Base-by-base conservation (phyloP, 2,113 vertebrate genomes). In the Sinocyclocheilus rhinocerous region DNA sequence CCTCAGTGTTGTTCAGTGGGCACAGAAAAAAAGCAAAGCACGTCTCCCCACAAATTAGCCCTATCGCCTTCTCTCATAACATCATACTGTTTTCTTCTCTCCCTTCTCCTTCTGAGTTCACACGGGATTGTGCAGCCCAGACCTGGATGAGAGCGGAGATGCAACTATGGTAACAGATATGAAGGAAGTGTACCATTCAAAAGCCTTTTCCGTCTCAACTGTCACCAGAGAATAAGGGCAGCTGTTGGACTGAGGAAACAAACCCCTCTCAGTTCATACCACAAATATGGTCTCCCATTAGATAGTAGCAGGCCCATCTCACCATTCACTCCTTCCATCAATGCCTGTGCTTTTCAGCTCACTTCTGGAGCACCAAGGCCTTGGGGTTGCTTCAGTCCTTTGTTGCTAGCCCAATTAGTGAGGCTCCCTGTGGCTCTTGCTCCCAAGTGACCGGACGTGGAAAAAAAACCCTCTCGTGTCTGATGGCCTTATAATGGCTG, bases 341-440 rank as follows among this genome's bases (percentile, higher is more conserved):
- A 70, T 82, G 63, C 3, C 33, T 26, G 3, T 36, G 42, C 72
- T 57, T 76, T 76, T 84, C 52, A 76, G 24, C 11, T 72, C 18
- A 69, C 52, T 59, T 83, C 18, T 57, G 26, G 50, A 45, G 7
- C 83, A 57, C 52, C 16, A 24, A 84, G 36, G 83, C 52, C 70
- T 61, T 39, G 16, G 42, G 75, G 42, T 39, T 48, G 73, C 61
- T 52, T 15, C 26, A 61, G 75, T 85, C 85, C 79, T 89, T 81
- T 91, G 89, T 90, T 85, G 83, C 88, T 83, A 83, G 61, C 90
- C 90, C 91, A 92, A 91, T 94, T 92, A 92, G 82, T 81, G 48
- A 57, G 84, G 84, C 52, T 77, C 85, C 83, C 87, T 87, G 75
- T 11, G 42, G 84, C 85, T 89, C 84, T 84, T 89, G 81, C 84